Percentiles rank a stretch among this genome's conserved stretches.
Conservation (phyloP, 1,140 invertebrate genomes). For the Zeugodacus cucurbitae region DNA sequence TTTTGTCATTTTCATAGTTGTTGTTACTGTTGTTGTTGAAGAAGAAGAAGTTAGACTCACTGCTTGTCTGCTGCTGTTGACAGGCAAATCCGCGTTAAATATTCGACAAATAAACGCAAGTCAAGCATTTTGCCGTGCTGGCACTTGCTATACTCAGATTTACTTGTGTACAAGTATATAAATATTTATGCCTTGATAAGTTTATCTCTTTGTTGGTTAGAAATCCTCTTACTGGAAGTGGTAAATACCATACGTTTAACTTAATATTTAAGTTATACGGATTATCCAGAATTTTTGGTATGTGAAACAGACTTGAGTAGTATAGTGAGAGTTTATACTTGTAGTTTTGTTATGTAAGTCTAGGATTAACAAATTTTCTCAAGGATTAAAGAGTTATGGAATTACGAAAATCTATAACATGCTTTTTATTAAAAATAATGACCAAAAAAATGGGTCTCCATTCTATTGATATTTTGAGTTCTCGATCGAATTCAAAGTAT, state of each 20-base stretch:
- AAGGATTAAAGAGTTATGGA: no score
- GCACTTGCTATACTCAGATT: background rate
- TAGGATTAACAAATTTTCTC: no score
- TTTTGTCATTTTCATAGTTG: background rate
- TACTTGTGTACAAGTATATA: background rate
- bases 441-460: no score
- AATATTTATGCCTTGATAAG: background rate
- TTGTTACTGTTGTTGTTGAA: background rate
- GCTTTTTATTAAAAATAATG: no score
- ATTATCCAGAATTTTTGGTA: background rate
- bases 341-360: no score
- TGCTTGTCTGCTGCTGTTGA: background rate
- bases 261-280: background rate
- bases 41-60: background rate
- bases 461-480: no score
- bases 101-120: conserved; percentile 24
- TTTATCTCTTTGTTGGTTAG: background rate
- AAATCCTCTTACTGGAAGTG: background rate
- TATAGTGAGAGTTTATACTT: no score
- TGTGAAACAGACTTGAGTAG: no score
- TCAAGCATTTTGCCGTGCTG: background rate
- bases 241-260: background rate
- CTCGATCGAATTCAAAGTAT: no score
- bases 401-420: no score
- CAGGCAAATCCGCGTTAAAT: conserved; percentile 33